Conservation (phyloP, 2,113 vertebrate species). For the Aptenodytes patagonicus region DNA sequence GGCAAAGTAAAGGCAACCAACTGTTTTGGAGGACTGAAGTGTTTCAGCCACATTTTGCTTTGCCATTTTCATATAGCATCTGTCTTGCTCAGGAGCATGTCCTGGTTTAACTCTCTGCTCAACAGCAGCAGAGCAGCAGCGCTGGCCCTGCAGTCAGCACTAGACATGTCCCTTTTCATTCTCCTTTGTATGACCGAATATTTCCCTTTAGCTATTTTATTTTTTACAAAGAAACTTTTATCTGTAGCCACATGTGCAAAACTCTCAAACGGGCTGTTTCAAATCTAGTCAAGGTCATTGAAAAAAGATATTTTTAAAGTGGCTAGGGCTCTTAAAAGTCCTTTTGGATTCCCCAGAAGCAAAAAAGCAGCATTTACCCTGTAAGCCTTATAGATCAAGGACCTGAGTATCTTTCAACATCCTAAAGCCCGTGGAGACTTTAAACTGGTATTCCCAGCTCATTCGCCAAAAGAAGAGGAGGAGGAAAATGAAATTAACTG, state of each 20-base stretch:
- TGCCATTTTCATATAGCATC: not conserved
- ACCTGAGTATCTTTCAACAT: conserved; percentile 52
- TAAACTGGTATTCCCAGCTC: conserved; percentile 64
- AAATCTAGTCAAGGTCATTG: conserved; percentile 65
- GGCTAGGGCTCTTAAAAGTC: conserved; percentile 42
- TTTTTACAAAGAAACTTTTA: conserved; percentile 54
- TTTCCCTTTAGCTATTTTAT: conserved; percentile 32
- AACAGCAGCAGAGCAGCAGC: not conserved
- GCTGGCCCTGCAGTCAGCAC: not conserved
- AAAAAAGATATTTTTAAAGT: conserved; percentile 57
- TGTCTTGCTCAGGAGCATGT: not conserved
- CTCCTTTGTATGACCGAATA: not conserved
- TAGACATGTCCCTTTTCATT: not conserved
- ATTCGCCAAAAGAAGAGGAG: conserved; percentile 46
- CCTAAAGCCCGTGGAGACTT: conserved; percentile 29
- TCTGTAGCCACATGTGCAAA: conserved; percentile 46
- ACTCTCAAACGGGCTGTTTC: conserved; percentile 56
- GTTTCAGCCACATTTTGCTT: not conserved
- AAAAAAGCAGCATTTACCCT: conserved; percentile 38
- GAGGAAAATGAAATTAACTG: conserved; percentile 60
- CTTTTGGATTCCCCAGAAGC: conserved; percentile 69
- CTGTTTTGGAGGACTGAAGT: not conserved
- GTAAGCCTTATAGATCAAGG: conserved; percentile 58
- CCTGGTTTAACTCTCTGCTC: conserved; percentile 44
- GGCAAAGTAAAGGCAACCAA: conserved; percentile 37